Percentiles rank a stretch among this genome's conserved stretches.
These are phyloP conservation scores for Pangasius sanitwongsei DNA, from an alignment of 2,797 vertebrate species.

Conservation along the genomic window DNA sequence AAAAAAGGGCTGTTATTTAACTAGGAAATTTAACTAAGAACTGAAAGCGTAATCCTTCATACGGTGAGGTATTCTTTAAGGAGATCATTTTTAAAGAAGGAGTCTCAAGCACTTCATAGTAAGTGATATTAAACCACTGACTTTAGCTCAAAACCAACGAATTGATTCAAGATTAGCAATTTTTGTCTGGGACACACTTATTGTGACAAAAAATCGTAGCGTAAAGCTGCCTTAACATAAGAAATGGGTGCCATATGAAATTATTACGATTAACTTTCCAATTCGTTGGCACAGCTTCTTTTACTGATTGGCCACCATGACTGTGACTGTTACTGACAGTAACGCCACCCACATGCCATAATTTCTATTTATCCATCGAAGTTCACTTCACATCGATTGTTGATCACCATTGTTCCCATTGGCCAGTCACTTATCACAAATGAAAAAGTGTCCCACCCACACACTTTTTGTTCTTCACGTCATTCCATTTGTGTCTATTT, in stretches of 20 bases:
- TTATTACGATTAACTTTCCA: background rate
- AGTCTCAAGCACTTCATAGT: background rate
- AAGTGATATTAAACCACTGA: background rate
- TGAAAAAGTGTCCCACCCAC: too few relatives aligned
- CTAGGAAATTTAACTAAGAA: background rate
- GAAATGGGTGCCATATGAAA: background rate
- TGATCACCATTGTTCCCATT: background rate
- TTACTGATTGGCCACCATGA: background rate
- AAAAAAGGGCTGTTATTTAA: too few relatives aligned
- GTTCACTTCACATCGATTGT: background rate
- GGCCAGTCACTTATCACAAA: too few relatives aligned
- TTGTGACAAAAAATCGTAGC: background rate
- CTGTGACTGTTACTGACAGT: background rate
- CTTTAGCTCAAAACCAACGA: too few relatives aligned
- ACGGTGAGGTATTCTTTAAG: background rate
- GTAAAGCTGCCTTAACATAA: background rate
- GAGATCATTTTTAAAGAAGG: background rate
- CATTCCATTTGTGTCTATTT: too few relatives aligned
- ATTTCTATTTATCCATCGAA: background rate
- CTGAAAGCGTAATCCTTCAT: too few relatives aligned
- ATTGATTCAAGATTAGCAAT: too few relatives aligned
- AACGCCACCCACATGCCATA: background rate
- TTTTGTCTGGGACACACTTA: too few relatives aligned
- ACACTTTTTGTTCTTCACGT: too few relatives aligned
- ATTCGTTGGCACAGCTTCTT: background rate